Percentiles rank a stretch among this genome's conserved stretches.
These are phyloP conservation scores for Chirona hameri DNA, from an alignment of 2,888 invertebrate species.

Conservation along the genomic window DNA sequence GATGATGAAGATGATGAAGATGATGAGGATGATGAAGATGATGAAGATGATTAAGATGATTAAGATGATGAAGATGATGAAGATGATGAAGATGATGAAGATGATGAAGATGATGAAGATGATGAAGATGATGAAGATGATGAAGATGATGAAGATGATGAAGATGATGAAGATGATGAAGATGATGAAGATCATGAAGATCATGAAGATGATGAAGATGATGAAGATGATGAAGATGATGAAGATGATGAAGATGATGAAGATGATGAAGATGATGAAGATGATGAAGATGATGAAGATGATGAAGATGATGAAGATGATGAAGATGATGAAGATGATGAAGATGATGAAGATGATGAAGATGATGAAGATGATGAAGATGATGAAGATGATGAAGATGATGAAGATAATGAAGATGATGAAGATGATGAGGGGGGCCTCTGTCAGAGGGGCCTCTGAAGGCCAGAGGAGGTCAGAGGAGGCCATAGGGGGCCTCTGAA, in stretches of 20 bases:
- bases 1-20: no score
- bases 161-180: conserved; percentile 22
- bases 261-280: neutral
- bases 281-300: conserved; percentile 2
- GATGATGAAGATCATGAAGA: neutral
- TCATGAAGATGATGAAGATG: neutral
- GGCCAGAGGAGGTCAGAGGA: no score
- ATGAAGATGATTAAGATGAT: no score
- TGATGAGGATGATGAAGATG: no score
- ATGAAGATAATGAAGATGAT: no score
- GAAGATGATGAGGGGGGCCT: no score
- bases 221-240: neutral
- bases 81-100: conserved; percentile 22
- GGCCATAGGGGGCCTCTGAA: no score
- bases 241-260: conserved; percentile 6
- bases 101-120: conserved; percentile 22
- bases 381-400: conserved; percentile 22
- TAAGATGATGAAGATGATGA: no score
- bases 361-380: conserved; percentile 22
- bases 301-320: conserved; percentile 22
- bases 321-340: conserved; percentile 22
- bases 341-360: conserved; percentile 22
- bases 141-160: conserved; percentile 22
- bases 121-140: conserved; percentile 22
- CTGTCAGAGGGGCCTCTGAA: no score